A percentile compares a stretch with the other conserved stretches of the same genome.
phyloP scores from a whole-genome alignment of 2,888 invertebrate species.

The Ptychoptera contaminata region DNA sequence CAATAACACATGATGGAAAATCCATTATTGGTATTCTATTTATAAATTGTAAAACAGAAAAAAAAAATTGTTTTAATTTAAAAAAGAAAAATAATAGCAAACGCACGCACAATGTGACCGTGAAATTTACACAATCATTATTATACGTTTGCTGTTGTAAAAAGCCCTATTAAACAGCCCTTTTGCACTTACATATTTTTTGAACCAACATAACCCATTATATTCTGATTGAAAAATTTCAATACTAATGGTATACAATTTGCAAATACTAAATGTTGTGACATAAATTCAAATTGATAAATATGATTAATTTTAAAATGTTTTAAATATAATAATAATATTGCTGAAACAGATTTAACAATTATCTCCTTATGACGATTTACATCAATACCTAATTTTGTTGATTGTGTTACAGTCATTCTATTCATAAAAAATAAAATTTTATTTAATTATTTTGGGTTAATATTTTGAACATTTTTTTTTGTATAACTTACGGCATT shows the following conservation, averaged over 20 bases:
- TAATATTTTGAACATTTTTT: too few species aligned
- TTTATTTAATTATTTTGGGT: neutral
- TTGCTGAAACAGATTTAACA: constrained; percentile 87
- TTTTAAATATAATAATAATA: constrained; percentile 80
- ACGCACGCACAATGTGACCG: too few species aligned
- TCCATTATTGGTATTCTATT: constrained; percentile 75
- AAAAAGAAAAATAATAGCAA: too few species aligned
- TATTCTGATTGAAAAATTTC: constrained; percentile 98
- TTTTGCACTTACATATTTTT: constrained; percentile 55
- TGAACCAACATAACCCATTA: constrained; percentile 84
- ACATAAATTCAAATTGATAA: constrained; percentile 98
- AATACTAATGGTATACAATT: constrained; percentile 96
- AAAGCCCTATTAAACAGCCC: neutral
- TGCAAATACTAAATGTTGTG: constrained; percentile 95
- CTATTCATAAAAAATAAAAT: too few species aligned
- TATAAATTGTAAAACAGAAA: constrained; percentile 3
- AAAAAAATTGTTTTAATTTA: neutral
- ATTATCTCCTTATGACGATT: constrained; percentile 98
- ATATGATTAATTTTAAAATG: constrained; percentile 95
- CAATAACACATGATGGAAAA: constrained; percentile 91
- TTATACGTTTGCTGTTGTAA: neutral
- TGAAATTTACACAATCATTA: too few species aligned
- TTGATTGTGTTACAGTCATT: constrained; percentile 84
- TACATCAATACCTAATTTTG: constrained; percentile 92
- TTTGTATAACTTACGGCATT: constrained; percentile 65